Conservation (phyloP, 2,888 invertebrate genomes). For the Clusia tigrina region DNA sequence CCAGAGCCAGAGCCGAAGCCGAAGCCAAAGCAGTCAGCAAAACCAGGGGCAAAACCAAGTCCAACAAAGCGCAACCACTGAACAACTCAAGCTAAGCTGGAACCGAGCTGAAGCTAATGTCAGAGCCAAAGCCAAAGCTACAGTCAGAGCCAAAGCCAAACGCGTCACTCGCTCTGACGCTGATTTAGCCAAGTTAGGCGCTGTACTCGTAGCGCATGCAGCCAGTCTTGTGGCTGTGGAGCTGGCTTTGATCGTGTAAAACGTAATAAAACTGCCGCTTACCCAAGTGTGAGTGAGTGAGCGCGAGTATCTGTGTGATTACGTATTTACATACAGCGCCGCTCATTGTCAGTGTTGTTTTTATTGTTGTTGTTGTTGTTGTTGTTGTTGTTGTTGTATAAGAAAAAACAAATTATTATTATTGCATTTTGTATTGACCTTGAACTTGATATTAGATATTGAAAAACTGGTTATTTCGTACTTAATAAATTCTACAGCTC, state of each 20-base stretch:
- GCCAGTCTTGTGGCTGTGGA: neutral
- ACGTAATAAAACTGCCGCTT: neutral
- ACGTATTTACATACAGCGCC: neutral
- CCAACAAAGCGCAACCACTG: neutral
- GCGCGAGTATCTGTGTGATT: neutral
- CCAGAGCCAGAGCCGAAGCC: neutral
- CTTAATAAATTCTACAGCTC: conserved; percentile 2
- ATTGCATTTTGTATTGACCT: conserved; percentile 12
- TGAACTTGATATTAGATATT: conserved; percentile 11
- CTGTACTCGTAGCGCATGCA: no score
- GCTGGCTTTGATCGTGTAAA: neutral
- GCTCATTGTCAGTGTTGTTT: no score
- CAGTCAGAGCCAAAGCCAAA: neutral
- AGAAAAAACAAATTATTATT: neutral
- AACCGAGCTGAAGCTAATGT: no score
- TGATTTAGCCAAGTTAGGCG: conserved; percentile 9
- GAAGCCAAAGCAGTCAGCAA: neutral
- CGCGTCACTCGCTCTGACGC: neutral
- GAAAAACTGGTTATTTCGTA: conserved; percentile 12
- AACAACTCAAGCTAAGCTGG: neutral
- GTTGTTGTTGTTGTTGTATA: conserved; percentile 1
- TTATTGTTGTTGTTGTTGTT: neutral
- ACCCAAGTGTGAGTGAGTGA: no score
- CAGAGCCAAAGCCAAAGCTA: neutral
- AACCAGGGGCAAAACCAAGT: neutral